Evolutionary conservation across 2,888 invertebrate species (phyloP).

Genomic region (Lasioglossum marginatum): DNA sequence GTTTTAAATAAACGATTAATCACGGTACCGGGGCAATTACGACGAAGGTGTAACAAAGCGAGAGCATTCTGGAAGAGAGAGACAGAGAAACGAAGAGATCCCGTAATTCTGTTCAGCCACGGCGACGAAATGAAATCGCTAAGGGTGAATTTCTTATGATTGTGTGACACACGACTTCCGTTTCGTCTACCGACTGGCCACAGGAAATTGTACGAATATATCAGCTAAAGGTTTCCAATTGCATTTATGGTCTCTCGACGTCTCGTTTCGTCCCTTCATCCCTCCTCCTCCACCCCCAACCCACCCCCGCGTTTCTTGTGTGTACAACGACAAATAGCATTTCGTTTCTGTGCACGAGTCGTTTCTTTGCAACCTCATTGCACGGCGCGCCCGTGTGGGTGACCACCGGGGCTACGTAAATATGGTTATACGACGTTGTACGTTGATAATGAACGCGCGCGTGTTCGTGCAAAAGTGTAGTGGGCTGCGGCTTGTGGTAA

Average conservation of each 20-base stretch:
- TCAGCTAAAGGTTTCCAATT: constrained; percentile 68
- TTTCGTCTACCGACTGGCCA: constrained; percentile 14
- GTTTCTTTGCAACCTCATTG: constrained; percentile 64
- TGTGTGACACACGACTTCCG: constrained; percentile 36
- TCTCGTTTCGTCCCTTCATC: background rate
- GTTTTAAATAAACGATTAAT: constrained; percentile 56
- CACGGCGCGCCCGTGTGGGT: constrained; percentile 50
- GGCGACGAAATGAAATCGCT: constrained; percentile 29
- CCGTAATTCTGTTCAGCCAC: background rate
- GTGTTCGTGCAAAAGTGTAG: constrained; percentile 67
- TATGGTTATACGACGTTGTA: constrained; percentile 62
- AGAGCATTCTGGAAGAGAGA: background rate
- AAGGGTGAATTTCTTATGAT: constrained; percentile 5
- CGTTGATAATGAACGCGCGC: constrained; percentile 63
- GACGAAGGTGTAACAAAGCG: background rate
- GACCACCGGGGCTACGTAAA: constrained; percentile 63
- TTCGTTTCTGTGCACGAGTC: constrained; percentile 58
- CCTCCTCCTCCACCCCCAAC: background rate
- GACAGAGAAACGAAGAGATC: background rate
- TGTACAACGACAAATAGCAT: constrained; percentile 55
- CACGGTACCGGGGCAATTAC: constrained; percentile 47
- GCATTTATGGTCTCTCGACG: constrained; percentile 59
- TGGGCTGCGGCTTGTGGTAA: constrained; percentile 67
- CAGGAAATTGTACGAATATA: constrained; percentile 51
- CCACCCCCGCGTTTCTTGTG: background rate